Evolutionary conservation across 2,113 vertebrate species (phyloP).

Genomic region (Eubucco bourcierii): DNA sequence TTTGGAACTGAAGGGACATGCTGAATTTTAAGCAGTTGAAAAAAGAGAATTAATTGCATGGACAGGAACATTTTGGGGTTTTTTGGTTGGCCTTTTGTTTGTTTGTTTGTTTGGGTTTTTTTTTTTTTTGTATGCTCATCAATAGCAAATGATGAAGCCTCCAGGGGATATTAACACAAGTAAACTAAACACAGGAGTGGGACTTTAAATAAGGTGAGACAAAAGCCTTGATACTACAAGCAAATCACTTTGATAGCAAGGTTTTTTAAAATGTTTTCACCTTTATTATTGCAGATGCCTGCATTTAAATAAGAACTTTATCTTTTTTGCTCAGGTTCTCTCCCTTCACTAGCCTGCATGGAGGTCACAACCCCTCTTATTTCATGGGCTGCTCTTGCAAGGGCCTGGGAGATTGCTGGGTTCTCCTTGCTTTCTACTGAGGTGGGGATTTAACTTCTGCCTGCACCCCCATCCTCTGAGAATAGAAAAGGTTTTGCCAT

Average conservation of each 20-base stretch:
- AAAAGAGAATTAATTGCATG: slow-evolving; percentile 45
- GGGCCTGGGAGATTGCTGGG: accelerated
- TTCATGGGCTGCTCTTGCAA: not conserved
- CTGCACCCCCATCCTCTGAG: not conserved
- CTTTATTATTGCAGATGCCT: not conserved
- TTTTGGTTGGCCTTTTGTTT: not conserved
- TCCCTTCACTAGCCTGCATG: not conserved
- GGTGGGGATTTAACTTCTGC: not conserved
- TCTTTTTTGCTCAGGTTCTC: not conserved
- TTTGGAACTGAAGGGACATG: slow-evolving; percentile 59
- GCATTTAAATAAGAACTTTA: slow-evolving; percentile 16
- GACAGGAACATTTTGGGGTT: not conserved
- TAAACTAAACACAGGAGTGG: slow-evolving; percentile 54
- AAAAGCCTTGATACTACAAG: not conserved
- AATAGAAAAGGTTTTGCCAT: not conserved
- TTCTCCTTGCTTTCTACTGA: not conserved
- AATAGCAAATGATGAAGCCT: slow-evolving; percentile 62
- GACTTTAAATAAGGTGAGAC: slow-evolving; percentile 50
- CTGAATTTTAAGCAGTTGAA: slow-evolving; percentile 53
- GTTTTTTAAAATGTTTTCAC: slow-evolving; percentile 6
- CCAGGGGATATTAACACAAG: slow-evolving; percentile 44
- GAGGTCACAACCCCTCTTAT: not conserved
- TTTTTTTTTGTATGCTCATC: slow-evolving; percentile 38
- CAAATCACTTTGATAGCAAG: slow-evolving; percentile 18
- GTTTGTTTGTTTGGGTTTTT: not conserved